phyloP scores from a whole-genome alignment of 2,113 vertebrate genomes.

The Benitochromis conjunctus region DNA sequence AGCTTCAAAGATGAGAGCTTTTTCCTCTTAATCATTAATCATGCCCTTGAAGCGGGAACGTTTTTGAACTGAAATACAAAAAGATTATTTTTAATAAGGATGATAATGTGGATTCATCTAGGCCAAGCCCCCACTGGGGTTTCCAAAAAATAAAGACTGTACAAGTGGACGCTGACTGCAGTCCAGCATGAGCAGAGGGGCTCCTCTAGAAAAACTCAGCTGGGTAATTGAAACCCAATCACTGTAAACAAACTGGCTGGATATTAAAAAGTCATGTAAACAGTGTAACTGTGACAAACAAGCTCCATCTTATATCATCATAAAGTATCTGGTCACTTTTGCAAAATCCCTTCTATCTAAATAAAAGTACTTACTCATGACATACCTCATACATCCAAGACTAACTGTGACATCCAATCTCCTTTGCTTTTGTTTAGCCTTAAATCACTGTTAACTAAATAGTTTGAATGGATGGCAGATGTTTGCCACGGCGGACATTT shows the following conservation, averaged over 20 bases:
- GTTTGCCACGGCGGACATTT: constrained; percentile 14
- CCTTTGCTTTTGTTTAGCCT: constrained; percentile 15
- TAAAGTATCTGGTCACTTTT: neutral
- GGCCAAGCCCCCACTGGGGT: constrained; percentile 38
- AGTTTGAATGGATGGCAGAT: constrained; percentile 25
- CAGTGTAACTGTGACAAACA: neutral
- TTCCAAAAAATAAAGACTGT: constrained; percentile 23
- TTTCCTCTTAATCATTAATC: constrained; percentile 67
- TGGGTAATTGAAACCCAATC: constrained; percentile 5
- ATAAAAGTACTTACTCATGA: constrained; percentile 7
- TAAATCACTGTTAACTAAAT: constrained; percentile 21
- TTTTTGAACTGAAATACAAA: constrained; percentile 45
- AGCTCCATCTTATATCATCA: neutral
- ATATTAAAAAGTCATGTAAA: constrained; percentile 23
- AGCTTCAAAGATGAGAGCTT: constrained; percentile 52
- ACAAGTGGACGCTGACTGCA: constrained; percentile 2
- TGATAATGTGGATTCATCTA: constrained; percentile 46
- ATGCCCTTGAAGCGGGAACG: constrained; percentile 51
- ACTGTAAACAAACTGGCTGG: constrained; percentile 12
- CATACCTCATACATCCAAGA: neutral
- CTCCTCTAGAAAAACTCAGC: neutral
- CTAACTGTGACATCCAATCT: constrained; percentile 12
- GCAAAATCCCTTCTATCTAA: neutral
- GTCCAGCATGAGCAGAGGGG: constrained; percentile 23
- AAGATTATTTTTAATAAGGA: constrained; percentile 29